Evolutionary conservation across 2,113 vertebrate species (phyloP).

Genomic region (Sporophila hypoxantha): DNA sequence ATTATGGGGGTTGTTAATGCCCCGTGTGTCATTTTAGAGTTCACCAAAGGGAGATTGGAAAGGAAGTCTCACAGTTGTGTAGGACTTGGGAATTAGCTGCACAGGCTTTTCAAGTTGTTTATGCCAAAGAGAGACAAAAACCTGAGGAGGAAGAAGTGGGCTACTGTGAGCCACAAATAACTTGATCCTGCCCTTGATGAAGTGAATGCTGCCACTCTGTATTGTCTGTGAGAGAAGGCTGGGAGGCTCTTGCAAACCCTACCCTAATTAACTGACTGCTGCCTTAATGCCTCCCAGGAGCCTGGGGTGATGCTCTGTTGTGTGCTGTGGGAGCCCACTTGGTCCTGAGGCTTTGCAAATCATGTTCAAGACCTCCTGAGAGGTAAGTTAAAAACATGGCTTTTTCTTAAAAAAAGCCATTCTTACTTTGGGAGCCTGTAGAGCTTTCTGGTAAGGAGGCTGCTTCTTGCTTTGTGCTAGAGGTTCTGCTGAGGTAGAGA

Average conservation of each 20-base stretch:
- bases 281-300: not conserved
- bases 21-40: not conserved
- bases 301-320: not conserved
- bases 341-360: not conserved
- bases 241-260: not conserved
- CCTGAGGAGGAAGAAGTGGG: not conserved
- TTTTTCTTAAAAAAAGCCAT: not conserved
- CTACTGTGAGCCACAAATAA: not conserved
- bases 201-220: not conserved
- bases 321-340: not conserved
- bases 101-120: not conserved
- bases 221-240: not conserved
- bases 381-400: not conserved
- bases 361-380: not conserved
- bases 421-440: not conserved
- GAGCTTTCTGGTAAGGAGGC: not conserved
- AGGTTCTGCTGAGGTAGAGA: not conserved
- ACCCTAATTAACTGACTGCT: slow-evolving; percentile 8
- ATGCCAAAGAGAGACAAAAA: not conserved
- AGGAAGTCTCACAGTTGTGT: not conserved
- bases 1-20: not conserved
- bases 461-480: not conserved
- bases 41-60: not conserved
- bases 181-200: not conserved
- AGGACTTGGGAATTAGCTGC: not conserved